Evolutionary conservation across 2,888 invertebrate species (phyloP).

Genomic region (Agriopis leucophaearia): DNA sequence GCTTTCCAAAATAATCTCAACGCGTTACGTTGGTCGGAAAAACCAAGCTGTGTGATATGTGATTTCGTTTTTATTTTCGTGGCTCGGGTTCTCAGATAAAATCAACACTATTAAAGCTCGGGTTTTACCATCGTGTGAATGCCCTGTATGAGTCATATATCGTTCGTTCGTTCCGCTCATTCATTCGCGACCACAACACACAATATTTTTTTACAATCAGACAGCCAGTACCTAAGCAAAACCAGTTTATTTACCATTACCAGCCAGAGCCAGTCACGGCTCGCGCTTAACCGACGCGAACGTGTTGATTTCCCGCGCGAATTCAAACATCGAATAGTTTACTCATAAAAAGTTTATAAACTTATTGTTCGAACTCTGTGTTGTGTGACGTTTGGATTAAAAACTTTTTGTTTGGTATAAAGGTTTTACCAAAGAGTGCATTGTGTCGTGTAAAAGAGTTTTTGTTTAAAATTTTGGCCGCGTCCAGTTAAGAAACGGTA

Average conservation of each 20-base stretch:
- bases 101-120: too few species aligned
- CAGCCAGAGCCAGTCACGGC: conserved; percentile 28
- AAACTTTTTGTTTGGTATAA: conserved; percentile 4
- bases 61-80: neutral
- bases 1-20: neutral
- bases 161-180: too few species aligned
- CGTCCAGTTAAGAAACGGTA: conserved; percentile 29
- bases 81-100: conserved; percentile 17
- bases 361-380: conserved; percentile 22
- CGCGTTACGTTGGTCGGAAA: conserved; percentile 7
- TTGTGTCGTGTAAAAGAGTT: conserved; percentile 18
- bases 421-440: conserved; percentile 8
- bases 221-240: too few species aligned
- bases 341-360: conserved; percentile 20
- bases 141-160: too few species aligned
- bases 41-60: conserved; percentile 18
- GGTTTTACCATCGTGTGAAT: too few species aligned
- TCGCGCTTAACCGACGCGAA: conserved; percentile 26
- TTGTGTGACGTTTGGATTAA: conserved; percentile 8
- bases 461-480: conserved; percentile 26
- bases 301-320: conserved; percentile 33
- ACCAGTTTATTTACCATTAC: neutral
- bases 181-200: too few species aligned
- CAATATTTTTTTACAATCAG: too few species aligned
- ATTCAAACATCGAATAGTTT: conserved; percentile 27